Evolutionary conservation across 2,797 vertebrate genomes (phyloP).

Genomic region (Hephaestus fuliginosus): DNA sequence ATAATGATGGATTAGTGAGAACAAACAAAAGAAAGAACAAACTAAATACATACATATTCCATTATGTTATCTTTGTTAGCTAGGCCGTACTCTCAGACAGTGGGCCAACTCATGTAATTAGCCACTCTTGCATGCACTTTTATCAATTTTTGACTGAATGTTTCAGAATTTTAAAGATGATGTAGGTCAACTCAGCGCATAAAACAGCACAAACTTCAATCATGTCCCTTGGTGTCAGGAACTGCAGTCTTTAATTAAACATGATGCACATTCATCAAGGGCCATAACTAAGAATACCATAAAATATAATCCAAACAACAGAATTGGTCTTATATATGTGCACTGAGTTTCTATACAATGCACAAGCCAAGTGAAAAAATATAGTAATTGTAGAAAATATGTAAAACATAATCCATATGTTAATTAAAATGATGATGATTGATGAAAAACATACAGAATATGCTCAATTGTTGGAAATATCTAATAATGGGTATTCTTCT

Average conservation of each 20-base stretch:
- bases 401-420: background rate
- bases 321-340: background rate
- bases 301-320: background rate
- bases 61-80: background rate
- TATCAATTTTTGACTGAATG: constrained; percentile 12
- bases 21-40: background rate
- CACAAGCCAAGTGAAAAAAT: background rate
- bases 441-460: background rate
- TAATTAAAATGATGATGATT: background rate
- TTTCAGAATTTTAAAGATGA: background rate
- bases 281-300: background rate
- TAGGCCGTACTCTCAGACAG: background rate
- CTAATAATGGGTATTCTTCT: background rate
- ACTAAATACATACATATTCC: background rate
- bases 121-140: background rate
- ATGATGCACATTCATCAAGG: background rate
- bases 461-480: background rate
- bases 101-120: background rate
- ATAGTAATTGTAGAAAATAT: background rate
- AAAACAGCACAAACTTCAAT: background rate
- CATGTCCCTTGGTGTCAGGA: background rate
- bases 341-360: background rate
- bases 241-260: background rate
- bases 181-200: background rate
- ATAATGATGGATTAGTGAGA: background rate